Base-by-base conservation (phyloP, 2,888 invertebrate species). In the Ennomos fuscantarius region DNA sequence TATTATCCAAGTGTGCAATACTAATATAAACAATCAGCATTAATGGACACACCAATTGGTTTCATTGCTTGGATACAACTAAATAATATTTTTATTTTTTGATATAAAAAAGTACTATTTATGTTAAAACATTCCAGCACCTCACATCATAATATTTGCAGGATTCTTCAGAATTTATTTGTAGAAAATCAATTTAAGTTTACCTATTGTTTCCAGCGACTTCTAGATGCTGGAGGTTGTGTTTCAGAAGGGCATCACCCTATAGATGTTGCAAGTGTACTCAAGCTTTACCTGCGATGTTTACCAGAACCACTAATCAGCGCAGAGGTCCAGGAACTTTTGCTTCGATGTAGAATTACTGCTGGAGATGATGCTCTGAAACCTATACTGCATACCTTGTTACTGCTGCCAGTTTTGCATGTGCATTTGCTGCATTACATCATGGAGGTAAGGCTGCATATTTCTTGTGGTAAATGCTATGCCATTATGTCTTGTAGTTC, bases 221-320 rank as follows among this genome's bases (percentile, higher is more conserved):
- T 93, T 59, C 81, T 97, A 56, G 97, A 97, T 77, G 94, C 93
- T 43, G 96, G 96, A 8, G 94, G 94, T 48, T 92, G 91, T 50
- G 91, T 97, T 47, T 94, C 94, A 11, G 94, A 94, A 48, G 94
- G 94, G 2, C 95, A 96, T 78, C 95, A 96, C 75, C 96, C 96
- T 0, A 95, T 97, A 68, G 98, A 98, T 86, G 95, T 97, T 11
- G 97, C 97, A 1, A 96, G 95, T 79, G 94, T 97, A 33, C 88
- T 98, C 24, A 98, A 98, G 81, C 94, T 95, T 45, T 98, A 97
- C 81, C 94, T 98, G 62, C 93, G 98, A 57, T 95, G 96, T 80
- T 87, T 98, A 50, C 97, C 97, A 0, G 97, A 97, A 71, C 97
- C 98, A 0, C 86, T 98, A 13, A 95, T 98, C 43, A 92, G 87